Conservation (phyloP, 1,140 invertebrate species). For the Capitella teleta region DNA sequence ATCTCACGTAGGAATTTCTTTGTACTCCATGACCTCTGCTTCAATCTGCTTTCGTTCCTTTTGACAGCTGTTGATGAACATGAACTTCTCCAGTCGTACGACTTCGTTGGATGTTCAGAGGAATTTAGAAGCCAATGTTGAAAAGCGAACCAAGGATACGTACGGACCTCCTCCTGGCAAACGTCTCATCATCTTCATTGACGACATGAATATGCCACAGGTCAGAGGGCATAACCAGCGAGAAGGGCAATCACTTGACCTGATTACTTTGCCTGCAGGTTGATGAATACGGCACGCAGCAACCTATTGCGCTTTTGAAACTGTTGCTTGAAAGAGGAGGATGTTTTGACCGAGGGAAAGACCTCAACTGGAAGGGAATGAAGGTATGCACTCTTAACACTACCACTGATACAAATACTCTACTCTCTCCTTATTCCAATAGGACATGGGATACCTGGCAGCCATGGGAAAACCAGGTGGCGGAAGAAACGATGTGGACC, state of each 20-base stretch:
- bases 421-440: no score
- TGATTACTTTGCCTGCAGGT: constrained; percentile 28
- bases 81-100: constrained; percentile 83
- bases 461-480: constrained; percentile 62
- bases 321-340: constrained; percentile 72
- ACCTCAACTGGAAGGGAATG: constrained; percentile 76
- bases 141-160: constrained; percentile 77
- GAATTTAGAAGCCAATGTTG: constrained; percentile 71
- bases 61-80: constrained; percentile 50
- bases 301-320: constrained; percentile 80
- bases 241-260: not conserved
- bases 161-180: constrained; percentile 79
- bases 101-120: constrained; percentile 77
- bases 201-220: constrained; percentile 89
- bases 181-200: constrained; percentile 75
- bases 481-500: constrained; percentile 77
- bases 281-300: constrained; percentile 79
- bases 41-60: not conserved
- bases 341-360: constrained; percentile 77
- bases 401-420: no score
- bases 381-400: no score
- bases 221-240: constrained; percentile 36
- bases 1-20: no score
- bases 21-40: not conserved
- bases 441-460: constrained; percentile 54